Evolutionary conservation across 2,113 vertebrate genomes (phyloP).

Genomic region (Oenanthe melanoleuca): DNA sequence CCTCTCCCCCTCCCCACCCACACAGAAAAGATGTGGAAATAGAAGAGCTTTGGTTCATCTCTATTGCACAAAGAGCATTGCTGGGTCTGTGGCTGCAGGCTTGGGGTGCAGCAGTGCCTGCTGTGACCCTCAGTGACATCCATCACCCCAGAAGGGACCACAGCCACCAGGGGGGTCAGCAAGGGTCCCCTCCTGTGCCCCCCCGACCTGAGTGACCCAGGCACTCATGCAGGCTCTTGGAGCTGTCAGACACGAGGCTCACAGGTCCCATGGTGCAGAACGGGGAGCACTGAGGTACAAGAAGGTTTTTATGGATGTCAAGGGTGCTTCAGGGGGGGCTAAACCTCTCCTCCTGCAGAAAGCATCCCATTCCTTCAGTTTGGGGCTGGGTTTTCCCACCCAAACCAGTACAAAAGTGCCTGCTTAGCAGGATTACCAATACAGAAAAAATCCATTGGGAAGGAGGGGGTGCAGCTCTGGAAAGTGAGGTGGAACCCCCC

Average conservation of each 20-base stretch:
- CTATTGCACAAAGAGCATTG: not conserved
- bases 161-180: rapidly evolving
- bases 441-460: rapidly evolving
- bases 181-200: not conserved
- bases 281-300: rapidly evolving
- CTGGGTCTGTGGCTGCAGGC: not conserved
- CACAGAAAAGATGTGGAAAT: not conserved
- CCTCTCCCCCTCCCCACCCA: not conserved
- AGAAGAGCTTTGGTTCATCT: not conserved
- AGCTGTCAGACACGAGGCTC: not conserved
- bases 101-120: rapidly evolving
- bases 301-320: not conserved
- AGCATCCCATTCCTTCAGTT: rapidly evolving
- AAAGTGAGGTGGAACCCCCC: not conserved
- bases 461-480: not conserved
- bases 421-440: not conserved
- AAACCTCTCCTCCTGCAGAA: not conserved
- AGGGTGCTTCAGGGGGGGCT: rapidly evolving
- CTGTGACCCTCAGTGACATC: not conserved
- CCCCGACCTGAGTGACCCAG: not conserved
- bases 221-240: rapidly evolving
- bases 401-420: not conserved
- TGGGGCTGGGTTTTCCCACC: not conserved
- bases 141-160: not conserved
- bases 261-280: rapidly evolving